A percentile compares a stretch with the other conserved stretches of the same genome.
These are phyloP conservation scores for Gymnorhina tibicen DNA, from an alignment of 2,113 vertebrate genomes.

Conservation along the genomic window DNA sequence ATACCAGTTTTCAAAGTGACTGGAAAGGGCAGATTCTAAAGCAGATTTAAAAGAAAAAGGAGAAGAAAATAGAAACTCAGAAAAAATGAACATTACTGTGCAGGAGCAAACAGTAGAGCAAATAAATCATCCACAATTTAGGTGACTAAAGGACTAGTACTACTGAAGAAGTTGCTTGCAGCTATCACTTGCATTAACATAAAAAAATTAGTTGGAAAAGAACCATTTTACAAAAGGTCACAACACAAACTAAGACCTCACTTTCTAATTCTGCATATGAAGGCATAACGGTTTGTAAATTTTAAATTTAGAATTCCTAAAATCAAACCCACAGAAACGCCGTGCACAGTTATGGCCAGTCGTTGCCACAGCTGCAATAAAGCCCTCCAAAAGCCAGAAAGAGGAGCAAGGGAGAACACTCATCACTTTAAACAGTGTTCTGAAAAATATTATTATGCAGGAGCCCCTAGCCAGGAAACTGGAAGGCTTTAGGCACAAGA, in stretches of 20 bases:
- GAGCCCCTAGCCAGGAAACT: not conserved
- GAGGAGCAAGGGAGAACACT: not conserved
- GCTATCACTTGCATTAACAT: not conserved
- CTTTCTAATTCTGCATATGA: not conserved
- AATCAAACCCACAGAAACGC: not conserved
- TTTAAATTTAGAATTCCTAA: not conserved
- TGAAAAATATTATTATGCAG: not conserved
- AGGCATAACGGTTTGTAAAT: not conserved
- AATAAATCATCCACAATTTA: not conserved
- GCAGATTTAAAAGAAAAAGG: not conserved
- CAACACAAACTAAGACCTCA: not conserved
- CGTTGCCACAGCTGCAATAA: not conserved
- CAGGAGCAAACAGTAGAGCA: not conserved
- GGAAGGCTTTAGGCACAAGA: not conserved
- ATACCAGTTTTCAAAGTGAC: not conserved
- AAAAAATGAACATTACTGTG: not conserved
- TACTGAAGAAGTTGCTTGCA: not conserved
- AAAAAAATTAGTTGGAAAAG: not conserved
- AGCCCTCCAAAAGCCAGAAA: not conserved
- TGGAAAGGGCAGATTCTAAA: not conserved
- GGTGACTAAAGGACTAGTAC: not conserved
- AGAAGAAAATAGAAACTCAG: not conserved
- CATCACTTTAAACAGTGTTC: not conserved
- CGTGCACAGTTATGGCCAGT: accelerated
- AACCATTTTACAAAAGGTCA: not conserved